Percentiles rank a stretch among this genome's conserved stretches.
Conservation (phyloP, 2,113 vertebrate genomes). For the Serinus canaria region DNA sequence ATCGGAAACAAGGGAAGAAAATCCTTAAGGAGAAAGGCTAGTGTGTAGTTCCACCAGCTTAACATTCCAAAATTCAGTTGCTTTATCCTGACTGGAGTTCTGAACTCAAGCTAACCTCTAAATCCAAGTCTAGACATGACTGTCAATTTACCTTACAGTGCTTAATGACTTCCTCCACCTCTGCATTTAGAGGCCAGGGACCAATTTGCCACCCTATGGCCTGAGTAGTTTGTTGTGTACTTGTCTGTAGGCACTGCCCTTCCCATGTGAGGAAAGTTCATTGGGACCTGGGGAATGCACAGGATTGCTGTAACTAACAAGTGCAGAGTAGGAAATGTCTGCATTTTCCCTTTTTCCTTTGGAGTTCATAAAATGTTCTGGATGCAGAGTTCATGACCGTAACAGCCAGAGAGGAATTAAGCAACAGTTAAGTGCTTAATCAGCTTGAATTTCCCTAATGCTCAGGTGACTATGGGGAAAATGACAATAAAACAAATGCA, state of each 20-base stretch:
- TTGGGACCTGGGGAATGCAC: background rate
- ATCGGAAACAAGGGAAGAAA: background rate
- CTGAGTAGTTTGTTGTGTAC: background rate
- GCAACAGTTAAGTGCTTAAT: slow-evolving; percentile 21
- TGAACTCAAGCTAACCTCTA: slow-evolving; percentile 55
- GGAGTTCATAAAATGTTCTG: background rate
- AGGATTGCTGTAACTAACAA: background rate
- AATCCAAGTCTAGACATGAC: slow-evolving; percentile 50
- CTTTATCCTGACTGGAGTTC: background rate
- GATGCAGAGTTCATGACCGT: background rate
- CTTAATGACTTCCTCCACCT: slow-evolving; percentile 28
- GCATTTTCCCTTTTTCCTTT: background rate
- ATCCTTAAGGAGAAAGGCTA: background rate
- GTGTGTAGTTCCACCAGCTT: background rate
- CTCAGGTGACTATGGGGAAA: slow-evolving; percentile 9
- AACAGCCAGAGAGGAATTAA: background rate
- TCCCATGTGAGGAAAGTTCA: background rate
- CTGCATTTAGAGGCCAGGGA: background rate
- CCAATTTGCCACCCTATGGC: background rate
- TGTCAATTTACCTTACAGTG: background rate
- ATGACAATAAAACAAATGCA: background rate
- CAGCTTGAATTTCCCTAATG: slow-evolving; percentile 8
- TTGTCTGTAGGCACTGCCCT: background rate
- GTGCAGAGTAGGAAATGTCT: background rate
- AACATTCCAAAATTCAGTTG: background rate